Base-by-base conservation (phyloP, 2,797 vertebrate genomes). In the Mus caroli region DNA sequence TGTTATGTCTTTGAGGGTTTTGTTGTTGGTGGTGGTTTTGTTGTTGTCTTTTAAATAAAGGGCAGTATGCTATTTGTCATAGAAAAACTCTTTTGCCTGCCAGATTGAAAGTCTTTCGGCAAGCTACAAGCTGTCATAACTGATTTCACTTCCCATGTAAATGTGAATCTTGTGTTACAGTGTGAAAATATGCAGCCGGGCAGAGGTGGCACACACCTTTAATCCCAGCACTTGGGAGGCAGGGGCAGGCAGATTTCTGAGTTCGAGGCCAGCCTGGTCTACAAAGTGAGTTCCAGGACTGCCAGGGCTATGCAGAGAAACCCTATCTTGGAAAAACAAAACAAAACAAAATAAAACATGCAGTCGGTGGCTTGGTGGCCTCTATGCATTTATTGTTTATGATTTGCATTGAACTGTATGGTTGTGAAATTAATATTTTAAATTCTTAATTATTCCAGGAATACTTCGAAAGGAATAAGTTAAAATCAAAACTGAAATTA, bases 381-480 rank as follows among this genome's bases (percentile, higher is more conserved):
- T 88, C 90, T 54, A n/a, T 96, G 26, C 6, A 76, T 94, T 96
- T 60, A 54, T 82, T 91, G 31, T 78, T 93, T 93, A 56, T 93
- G n/a, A 83, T 86, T 96, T 92, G 15, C 28, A 28, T 43, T 54
- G 75, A 90, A 77, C 2, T 10, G 54, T 13, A 26, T 90, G 12
- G 0, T 90, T 95, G 12, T 46, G 94, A 10, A 22, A 92, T 62
- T 96, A 80, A 96, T 97, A 86, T 94, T 93, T 73, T 96, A 14
- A 84, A 77, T 94, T 97, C 91, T 62, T n/a, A 97, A 97, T 96
- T 90, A 87, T 97, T 83, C 46, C 90, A 99, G 99, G 99, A 99
- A 93, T 99, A 97, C 87, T 99, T 99, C 98, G 98, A 99, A 97
- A 99, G 98, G 97, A 98, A 98, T 96, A 99, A 97, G 82, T 97